Conservation (phyloP, 1,140 invertebrate species). For the Procambarus clarkii region DNA sequence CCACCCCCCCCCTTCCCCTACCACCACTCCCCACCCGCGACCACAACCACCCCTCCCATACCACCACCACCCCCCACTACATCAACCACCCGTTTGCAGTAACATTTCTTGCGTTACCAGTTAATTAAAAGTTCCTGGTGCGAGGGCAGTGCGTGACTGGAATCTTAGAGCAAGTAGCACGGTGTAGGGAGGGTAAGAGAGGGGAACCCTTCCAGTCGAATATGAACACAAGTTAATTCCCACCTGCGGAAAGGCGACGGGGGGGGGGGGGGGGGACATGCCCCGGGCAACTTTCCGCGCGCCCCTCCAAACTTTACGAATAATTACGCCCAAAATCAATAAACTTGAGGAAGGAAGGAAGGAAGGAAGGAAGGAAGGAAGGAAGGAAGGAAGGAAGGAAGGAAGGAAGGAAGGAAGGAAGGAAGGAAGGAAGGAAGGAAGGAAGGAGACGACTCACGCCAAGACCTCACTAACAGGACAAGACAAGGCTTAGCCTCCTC, state of each 20-base stretch:
- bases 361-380: no score
- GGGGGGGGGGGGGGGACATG: no score
- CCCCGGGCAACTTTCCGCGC: no score
- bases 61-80: background rate
- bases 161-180: background rate
- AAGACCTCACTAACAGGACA: no score
- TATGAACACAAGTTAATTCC: slow-evolving; percentile 40
- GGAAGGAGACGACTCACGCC: no score
- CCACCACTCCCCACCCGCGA: background rate
- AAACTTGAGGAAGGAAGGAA: no score
- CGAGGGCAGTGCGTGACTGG: slow-evolving; percentile 32
- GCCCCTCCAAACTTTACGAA: background rate
- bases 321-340: background rate
- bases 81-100: slow-evolving; percentile 11
- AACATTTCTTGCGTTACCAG: slow-evolving; percentile 44
- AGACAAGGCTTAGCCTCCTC: no score
- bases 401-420: no score
- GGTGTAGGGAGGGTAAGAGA: background rate
- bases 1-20: no score
- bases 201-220: slow-evolving; percentile 16
- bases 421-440: no score
- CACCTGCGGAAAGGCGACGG: background rate
- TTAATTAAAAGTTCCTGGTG: slow-evolving; percentile 52
- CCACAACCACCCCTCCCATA: background rate
- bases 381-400: no score